Base-by-base conservation (phyloP, 2,888 invertebrate genomes). In the Tridacna crocea region DNA sequence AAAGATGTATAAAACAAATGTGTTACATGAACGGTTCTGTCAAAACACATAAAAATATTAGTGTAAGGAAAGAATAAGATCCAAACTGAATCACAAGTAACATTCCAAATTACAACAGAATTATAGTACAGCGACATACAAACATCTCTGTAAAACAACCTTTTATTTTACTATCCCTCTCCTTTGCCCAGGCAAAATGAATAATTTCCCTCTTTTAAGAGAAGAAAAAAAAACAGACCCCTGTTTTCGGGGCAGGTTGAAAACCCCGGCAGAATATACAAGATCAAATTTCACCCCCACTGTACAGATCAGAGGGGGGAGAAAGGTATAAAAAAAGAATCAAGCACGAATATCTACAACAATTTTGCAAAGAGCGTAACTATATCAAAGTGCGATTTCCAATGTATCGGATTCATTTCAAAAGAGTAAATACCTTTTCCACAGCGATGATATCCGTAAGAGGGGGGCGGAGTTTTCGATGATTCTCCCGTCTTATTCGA, bases 321-420 rank as follows among this genome's bases (percentile, higher is more conserved):
- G 61, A 13, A 61, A 36, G 36, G 36, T 36, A 36, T 36, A 36
- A 36, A 36, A 68, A 68, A 46, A 68, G n/a, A n/a, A 46, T 12
- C 36, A 68, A 70, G 22, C 70, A 70, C 24, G 47, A 51, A 70
- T 47, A 70, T 70, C 70, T 70, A 70, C 70, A 47, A 24, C 70
- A 24, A 51, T 70, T 70, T 70, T 70, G 70, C 70, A 70, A 51
- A 70, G 47, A 70, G 70, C 70, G 70, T 84, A 75, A 84, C 81
- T 60, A 77, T 74, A 77, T 81, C 79, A 75, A 74, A 76, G 47
- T 19, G 47, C 78, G 80, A 81, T 84, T 75, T 84, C 79, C 74
- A 77, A 79, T 77, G 79, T 81, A 77, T 76, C 81, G 72, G 74
- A 81, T 82, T 77, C 75, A 84, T 81, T 79, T 68, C 60, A 27